These are phyloP conservation scores for Elmis aenea DNA, from an alignment of 2,888 invertebrate species.

Conservation along the genomic window DNA sequence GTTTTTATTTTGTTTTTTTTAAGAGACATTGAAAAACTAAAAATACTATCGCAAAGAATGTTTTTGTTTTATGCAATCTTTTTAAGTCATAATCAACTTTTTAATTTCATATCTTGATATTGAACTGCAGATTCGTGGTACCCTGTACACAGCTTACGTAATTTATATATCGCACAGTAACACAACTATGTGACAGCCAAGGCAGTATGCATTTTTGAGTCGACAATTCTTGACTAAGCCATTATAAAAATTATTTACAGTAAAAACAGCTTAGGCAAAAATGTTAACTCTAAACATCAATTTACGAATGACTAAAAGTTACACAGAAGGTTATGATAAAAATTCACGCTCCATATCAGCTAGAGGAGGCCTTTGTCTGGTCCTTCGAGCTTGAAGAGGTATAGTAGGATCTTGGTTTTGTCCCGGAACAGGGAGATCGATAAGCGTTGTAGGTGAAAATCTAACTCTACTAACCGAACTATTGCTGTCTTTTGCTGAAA, in stretches of 20 bases:
- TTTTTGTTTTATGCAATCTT: too few relatives aligned
- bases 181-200: conserved; percentile 2
- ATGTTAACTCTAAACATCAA: neutral
- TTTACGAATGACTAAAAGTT: too few relatives aligned
- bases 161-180: conserved; percentile 1
- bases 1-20: too few relatives aligned
- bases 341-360: conserved; percentile 54
- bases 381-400: conserved; percentile 50
- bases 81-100: too few relatives aligned
- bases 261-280: neutral
- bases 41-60: too few relatives aligned
- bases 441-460: conserved; percentile 71
- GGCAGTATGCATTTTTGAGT: conserved; percentile 6
- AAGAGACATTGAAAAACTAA: too few relatives aligned
- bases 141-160: conserved; percentile 5
- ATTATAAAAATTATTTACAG: conserved; percentile 1
- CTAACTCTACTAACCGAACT: conserved; percentile 69
- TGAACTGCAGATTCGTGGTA: too few relatives aligned
- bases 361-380: conserved; percentile 48
- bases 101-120: too few relatives aligned
- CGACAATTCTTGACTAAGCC: neutral
- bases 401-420: conserved; percentile 52
- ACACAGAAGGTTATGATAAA: conserved; percentile 52
- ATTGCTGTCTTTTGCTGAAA: conserved; percentile 73
- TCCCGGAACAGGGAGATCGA: conserved; percentile 55